phyloP scores from a whole-genome alignment of 2,888 invertebrate species.

The Tachina grossa region DNA sequence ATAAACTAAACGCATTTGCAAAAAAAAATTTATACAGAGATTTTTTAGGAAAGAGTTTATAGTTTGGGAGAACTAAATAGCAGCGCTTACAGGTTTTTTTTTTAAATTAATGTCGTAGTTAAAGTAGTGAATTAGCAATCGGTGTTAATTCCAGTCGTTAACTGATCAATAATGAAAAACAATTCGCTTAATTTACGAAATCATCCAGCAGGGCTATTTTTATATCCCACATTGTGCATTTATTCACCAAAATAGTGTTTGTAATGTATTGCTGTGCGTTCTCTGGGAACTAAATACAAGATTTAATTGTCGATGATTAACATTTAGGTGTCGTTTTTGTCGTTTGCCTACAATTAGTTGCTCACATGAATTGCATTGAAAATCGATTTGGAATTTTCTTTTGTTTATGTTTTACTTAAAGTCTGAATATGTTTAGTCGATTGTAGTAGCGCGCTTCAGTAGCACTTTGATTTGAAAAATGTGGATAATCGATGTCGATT shows the following conservation, averaged over 20 bases:
- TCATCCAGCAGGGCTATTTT: slow-evolving; percentile 16
- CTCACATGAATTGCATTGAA: slow-evolving; percentile 36
- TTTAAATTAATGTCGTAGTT: too few relatives aligned
- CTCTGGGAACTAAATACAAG: slow-evolving; percentile 7
- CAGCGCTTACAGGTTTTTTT: neutral
- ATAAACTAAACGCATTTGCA: slow-evolving; percentile 44
- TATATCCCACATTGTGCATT: neutral
- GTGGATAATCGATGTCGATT: neutral
- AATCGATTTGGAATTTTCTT: slow-evolving; percentile 49
- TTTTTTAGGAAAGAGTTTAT: slow-evolving; percentile 32
- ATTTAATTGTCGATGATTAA: slow-evolving; percentile 44
- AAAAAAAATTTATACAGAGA: neutral
- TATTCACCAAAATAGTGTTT: slow-evolving; percentile 8
- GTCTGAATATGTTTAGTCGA: slow-evolving; percentile 32
- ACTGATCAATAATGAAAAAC: neutral
- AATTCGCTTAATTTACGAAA: neutral
- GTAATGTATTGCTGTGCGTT: neutral
- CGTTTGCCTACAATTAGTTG: slow-evolving; percentile 31
- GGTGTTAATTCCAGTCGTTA: neutral
- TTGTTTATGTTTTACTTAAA: slow-evolving; percentile 23
- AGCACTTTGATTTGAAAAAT: slow-evolving; percentile 31
- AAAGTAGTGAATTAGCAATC: too few relatives aligned
- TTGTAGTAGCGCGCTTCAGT: slow-evolving; percentile 38
- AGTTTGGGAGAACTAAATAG: neutral
- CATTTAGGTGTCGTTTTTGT: slow-evolving; percentile 28